These are phyloP conservation scores for Passerculus sandwichensis DNA, from an alignment of 2,797 vertebrate genomes.

Conservation along the genomic window DNA sequence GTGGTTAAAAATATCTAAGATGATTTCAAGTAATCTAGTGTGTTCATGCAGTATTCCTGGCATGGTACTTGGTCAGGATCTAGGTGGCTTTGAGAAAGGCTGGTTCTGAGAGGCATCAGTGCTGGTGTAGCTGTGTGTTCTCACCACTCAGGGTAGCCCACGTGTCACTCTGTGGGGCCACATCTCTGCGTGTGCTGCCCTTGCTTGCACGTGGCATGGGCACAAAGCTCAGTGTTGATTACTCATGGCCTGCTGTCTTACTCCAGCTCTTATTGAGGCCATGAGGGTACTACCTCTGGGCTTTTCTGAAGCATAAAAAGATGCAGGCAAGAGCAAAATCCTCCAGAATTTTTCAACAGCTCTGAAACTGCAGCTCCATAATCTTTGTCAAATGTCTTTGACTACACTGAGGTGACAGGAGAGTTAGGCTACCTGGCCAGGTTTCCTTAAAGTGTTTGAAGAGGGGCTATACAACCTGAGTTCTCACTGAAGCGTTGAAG, in stretches of 20 bases:
- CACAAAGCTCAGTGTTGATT: neutral
- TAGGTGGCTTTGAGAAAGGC: neutral
- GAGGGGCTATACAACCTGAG: neutral
- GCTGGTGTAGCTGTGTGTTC: fast-evolving
- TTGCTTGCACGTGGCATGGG: neutral
- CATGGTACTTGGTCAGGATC: neutral
- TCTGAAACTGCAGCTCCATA: neutral
- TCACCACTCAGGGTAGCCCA: fast-evolving
- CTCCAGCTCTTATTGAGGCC: neutral
- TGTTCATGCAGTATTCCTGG: neutral
- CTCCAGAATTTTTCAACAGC: neutral
- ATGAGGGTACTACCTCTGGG: neutral
- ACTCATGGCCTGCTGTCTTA: neutral
- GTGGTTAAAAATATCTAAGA: neutral
- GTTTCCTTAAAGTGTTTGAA: neutral
- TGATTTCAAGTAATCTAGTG: neutral
- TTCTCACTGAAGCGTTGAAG: neutral
- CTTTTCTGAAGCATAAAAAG: neutral
- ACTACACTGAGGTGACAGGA: neutral
- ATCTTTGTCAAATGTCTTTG: neutral
- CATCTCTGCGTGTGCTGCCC: fast-evolving
- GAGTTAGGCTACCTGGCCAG: neutral
- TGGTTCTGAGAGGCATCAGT: neutral
- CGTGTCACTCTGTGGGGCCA: neutral
- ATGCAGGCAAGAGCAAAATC: neutral